Base-by-base conservation (phyloP, 2,113 vertebrate species). In the Noturus placidus region DNA sequence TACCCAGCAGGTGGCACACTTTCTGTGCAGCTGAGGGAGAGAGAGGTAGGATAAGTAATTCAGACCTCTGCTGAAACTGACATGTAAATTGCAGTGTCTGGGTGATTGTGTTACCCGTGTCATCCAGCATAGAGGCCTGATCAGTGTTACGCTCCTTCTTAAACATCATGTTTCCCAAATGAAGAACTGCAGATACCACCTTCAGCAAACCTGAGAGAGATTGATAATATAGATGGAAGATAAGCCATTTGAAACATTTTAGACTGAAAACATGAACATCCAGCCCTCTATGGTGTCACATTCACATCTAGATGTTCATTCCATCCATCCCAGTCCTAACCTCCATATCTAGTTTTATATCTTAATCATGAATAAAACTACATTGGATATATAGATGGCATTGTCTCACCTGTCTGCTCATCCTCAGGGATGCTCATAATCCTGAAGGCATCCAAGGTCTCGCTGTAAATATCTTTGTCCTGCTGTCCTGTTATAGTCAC, bases 401-500 rank as follows among this genome's bases (percentile, higher is more conserved):
- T 7, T 3, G 19, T 52, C 14, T 86, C 94, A 99, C 98, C 98
- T 6, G 97, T 97, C 82, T 99, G 97, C 86, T 99, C 98, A 0
- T 99, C 98, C 87, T 99, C 97, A 14, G 97, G 96, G 89, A 99
- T 97, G 87, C 98, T 91, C 98, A 99, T 99, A 90, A 99, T 99
- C 92, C 91, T 97, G 94, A 99, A 96, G 91, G 98, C 97, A 50
- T 99, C 97, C 95, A 99, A 91, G 78, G 98, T 99, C 93, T 99
- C 98, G 63, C 93, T 93, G 91, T 98, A 99, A 92, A 99, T 93
- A 89, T 99, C 98, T 89, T 96, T 97, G 93, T 99, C 98, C 91
- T 99, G 98, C 90, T 99, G 98, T 6, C 98, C 98, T 0, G 97
- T 97, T 87, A 99, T 99, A 0, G 97, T 98, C 74, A 99, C 95